Percentiles rank a stretch among this genome's conserved stretches.
phyloP scores from a whole-genome alignment of 1,140 invertebrate species.

The Xylocopa sonorina region DNA sequence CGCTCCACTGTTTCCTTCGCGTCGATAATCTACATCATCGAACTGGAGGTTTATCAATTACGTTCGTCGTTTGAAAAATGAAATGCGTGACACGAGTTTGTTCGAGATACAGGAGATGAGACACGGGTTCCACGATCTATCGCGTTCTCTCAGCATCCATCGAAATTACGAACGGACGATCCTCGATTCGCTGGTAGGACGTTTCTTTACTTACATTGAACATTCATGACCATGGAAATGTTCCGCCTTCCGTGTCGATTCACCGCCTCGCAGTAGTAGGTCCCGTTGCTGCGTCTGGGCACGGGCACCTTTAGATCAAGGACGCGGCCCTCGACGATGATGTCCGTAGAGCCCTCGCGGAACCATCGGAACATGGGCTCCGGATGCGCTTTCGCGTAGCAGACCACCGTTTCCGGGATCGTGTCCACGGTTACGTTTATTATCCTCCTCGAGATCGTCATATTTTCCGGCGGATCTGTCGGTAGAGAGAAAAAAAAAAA shows the following conservation, averaged over 20 bases:
- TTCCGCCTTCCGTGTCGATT: conserved; percentile 89
- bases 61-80: no score
- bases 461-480: conserved; percentile 93
- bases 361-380: conserved; percentile 87
- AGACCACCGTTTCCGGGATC: conserved; percentile 88
- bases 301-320: conserved; percentile 84
- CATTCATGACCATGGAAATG: conserved; percentile 87
- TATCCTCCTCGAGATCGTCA: conserved; percentile 87
- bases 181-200: neutral
- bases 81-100: no score
- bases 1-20: neutral
- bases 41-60: no score
- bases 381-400: conserved; percentile 89
- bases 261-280: conserved; percentile 89
- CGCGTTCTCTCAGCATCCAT: neutral
- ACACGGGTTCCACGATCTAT: neutral
- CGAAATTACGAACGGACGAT: conserved; percentile 6
- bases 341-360: conserved; percentile 81
- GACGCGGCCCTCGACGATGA: conserved; percentile 82
- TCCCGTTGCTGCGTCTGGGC: conserved; percentile 85
- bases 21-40: no score
- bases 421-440: conserved; percentile 90
- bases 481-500: conserved; percentile 59
- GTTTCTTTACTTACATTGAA: conserved; percentile 87
- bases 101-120: neutral